phyloP scores from a whole-genome alignment of 2,113 vertebrate genomes.

The Labeo catla region DNA sequence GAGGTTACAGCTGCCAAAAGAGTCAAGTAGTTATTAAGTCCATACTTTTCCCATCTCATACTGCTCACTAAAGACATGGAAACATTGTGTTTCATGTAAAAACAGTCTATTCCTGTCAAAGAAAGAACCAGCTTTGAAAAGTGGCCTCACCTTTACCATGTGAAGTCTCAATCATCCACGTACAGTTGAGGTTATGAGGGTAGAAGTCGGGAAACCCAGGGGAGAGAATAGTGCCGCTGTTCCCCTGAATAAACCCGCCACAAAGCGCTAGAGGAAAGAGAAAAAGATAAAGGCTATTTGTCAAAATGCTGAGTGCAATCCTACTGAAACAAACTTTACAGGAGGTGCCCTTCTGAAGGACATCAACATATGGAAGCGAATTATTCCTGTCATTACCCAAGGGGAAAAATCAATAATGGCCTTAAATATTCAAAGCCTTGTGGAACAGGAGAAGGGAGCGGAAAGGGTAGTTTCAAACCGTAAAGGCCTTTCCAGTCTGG shows the following conservation, averaged over 20 bases:
- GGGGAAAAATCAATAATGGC: constrained; percentile 68
- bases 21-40: neutral
- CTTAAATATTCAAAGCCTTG: constrained; percentile 63
- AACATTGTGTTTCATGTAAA: neutral
- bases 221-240: constrained; percentile 92
- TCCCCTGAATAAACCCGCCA: constrained; percentile 94
- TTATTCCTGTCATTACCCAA: constrained; percentile 64
- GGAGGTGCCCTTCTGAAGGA: constrained; percentile 65
- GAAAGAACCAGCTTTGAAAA: neutral
- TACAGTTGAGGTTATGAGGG: constrained; percentile 98
- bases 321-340: constrained; percentile 56
- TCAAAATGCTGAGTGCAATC: constrained; percentile 24
- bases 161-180: constrained; percentile 95
- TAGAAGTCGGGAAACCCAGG: constrained; percentile 98
- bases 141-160: constrained; percentile 91
- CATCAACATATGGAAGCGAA: constrained; percentile 59
- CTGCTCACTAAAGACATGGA: neutral
- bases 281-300: neutral
- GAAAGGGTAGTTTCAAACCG: constrained; percentile 61
- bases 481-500: constrained; percentile 42
- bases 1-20: neutral
- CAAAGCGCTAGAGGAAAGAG: constrained; percentile 82
- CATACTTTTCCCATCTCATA: neutral
- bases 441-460: constrained; percentile 37
- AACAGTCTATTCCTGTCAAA: neutral